Conservation (phyloP, 2,113 vertebrate species). For the Ciconia stormi region DNA sequence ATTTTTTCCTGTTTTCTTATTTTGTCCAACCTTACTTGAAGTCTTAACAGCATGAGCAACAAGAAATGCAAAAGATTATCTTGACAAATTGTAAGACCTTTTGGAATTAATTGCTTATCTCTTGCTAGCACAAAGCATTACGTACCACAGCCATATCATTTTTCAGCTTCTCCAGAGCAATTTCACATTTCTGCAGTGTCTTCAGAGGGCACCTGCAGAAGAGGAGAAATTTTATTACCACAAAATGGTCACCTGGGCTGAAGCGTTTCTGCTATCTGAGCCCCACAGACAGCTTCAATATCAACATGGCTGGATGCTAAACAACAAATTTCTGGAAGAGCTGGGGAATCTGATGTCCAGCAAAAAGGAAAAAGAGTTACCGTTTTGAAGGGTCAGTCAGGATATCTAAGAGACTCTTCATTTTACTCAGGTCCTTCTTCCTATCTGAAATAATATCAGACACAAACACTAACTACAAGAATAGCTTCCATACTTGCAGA, state of each 20-base stretch:
- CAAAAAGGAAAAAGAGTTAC: constrained; percentile 62
- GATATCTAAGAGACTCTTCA: constrained; percentile 98
- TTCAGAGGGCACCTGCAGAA: constrained; percentile 88
- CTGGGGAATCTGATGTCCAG: background rate
- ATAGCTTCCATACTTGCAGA: background rate
- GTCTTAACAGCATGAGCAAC: background rate
- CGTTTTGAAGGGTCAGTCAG: constrained; percentile 94
- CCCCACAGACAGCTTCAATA: background rate
- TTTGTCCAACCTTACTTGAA: background rate
- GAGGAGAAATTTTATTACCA: background rate
- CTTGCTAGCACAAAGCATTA: background rate
- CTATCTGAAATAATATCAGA: constrained; percentile 79
- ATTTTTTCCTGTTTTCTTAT: background rate
- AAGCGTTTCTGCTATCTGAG: background rate
- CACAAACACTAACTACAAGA: background rate
- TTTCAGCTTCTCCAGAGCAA: constrained; percentile 96
- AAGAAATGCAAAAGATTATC: background rate
- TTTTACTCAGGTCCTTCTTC: constrained; percentile 98
- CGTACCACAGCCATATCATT: constrained; percentile 98
- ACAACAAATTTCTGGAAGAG: background rate
- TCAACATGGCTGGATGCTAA: background rate
- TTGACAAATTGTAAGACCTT: background rate
- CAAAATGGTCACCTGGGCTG: background rate
- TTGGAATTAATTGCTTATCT: background rate
- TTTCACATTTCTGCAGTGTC: constrained; percentile 97